phyloP scores from a whole-genome alignment of 2,797 vertebrate species.

The Pelobates cultripes region DNA sequence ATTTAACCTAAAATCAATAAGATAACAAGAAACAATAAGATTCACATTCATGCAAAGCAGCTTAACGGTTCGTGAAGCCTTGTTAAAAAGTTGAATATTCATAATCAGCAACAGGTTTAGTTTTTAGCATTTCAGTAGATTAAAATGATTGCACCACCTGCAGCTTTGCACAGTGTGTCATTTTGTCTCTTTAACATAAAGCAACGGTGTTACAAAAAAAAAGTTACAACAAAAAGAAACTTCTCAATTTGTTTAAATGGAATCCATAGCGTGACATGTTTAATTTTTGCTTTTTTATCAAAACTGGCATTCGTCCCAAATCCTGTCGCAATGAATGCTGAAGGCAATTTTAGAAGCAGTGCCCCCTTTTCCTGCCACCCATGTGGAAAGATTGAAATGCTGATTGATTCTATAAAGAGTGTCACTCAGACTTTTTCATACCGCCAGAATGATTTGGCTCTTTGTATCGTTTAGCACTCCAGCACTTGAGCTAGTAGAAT shows the following conservation, averaged over 20 bases:
- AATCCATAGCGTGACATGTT: constrained; percentile 8
- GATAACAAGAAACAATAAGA: no score
- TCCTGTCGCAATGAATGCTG: constrained; percentile 19
- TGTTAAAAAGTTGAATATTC: background rate
- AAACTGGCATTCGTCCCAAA: constrained; percentile 38
- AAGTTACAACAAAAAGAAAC: background rate
- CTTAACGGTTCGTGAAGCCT: no score
- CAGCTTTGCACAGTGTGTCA: background rate
- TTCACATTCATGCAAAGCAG: no score
- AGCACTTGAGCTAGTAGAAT: constrained; percentile 5
- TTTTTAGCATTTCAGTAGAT: background rate
- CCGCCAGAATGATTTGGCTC: constrained; percentile 60
- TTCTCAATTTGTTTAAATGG: constrained; percentile 1
- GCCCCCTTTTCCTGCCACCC: constrained; percentile 22
- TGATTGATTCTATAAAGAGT: constrained; percentile 62
- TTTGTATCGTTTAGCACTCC: constrained; percentile 52
- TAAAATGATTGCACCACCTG: constrained; percentile 11
- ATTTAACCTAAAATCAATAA: no score
- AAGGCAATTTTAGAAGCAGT: constrained; percentile 50
- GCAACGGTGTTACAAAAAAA: background rate
- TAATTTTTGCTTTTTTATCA: background rate
- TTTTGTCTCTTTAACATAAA: constrained; percentile 19
- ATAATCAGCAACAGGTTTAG: background rate
- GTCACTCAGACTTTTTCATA: constrained; percentile 58
- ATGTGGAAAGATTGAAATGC: constrained; percentile 47